Evolutionary conservation across 30 jellyfish, hydroid and myxozoan genomes (phyloP), one percentile per base, ranked within the genome.

Genomic region (Pseudorhiza aurosa): DNA sequence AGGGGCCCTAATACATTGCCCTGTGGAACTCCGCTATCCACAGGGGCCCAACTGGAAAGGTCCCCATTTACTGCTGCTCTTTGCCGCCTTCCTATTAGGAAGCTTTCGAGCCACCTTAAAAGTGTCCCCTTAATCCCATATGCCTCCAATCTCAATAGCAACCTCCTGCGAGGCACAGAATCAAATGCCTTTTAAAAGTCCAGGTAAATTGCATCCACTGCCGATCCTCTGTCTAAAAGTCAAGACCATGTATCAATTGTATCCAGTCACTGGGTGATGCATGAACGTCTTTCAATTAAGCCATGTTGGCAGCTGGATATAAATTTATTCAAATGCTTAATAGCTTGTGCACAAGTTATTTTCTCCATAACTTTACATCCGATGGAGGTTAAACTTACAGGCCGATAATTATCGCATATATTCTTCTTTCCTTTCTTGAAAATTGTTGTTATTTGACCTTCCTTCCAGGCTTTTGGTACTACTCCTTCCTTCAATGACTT

Each of bases 181-280:
- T 68, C 82, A 68, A 68, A 68, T 6, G 82, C 82, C 59, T 68
- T 68, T 39, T 65, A 7, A 68, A 68, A 68, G 22, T 71, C 72
- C 72, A 43, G 44, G 40, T 71, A 71, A 47, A 71, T 31, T 39
- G 72, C 72, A 44, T 71, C 85, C 39, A 71, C 56, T 19, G 71
- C 71, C 44, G 68, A 39, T 31, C 72, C 85, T 39, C 45, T 49
- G 44, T 49, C 85, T 47, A 71, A 49, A 71, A 71, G 85, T 49
- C 65, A 45, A 39, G 71, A 39, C 85, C 85, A 71, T 43, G 31
- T 28, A 71, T 71, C 85, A 26, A 71, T 71, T 71, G 85, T 39
- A 21, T 71, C 85, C 28, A 71, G 85, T 71, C 27, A 71, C 71
- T 71, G 85, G 57, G 60, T 46, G 27, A 46, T 75, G 63, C 72